phyloP scores from a whole-genome alignment of 35 echinoderm and acorn worm genomes.

The Stichopus chloronotus region DNA sequence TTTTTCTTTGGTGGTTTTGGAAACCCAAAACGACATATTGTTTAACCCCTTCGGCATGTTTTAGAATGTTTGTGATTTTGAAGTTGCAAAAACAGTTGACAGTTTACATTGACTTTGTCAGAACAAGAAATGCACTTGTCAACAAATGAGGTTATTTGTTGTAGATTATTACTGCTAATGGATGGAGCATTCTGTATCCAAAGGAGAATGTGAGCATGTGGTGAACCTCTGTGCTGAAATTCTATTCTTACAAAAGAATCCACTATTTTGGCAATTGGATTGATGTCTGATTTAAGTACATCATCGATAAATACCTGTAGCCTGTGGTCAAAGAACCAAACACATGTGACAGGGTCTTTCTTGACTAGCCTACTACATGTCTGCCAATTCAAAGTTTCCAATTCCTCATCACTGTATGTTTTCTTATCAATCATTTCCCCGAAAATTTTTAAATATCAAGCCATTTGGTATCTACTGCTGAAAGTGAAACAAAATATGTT shows the following conservation, averaged over 20 bases:
- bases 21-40: constrained; percentile 49
- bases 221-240: constrained; percentile 59
- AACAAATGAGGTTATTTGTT: constrained; percentile 27
- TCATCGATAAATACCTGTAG: constrained; percentile 39
- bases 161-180: background rate
- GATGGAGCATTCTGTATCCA: constrained; percentile 50
- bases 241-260: constrained; percentile 56
- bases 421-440: constrained; percentile 51
- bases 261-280: constrained; percentile 46
- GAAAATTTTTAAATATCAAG: constrained; percentile 42
- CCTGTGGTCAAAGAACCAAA: constrained; percentile 54
- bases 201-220: constrained; percentile 48
- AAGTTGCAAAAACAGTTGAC: background rate
- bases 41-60: constrained; percentile 31
- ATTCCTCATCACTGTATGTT: constrained; percentile 47
- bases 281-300: background rate
- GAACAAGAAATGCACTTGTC: constrained; percentile 58
- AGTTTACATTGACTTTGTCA: background rate
- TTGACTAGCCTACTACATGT: constrained; percentile 34
- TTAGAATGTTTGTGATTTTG: constrained; percentile 39
- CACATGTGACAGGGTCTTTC: constrained; percentile 66
- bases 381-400: constrained; percentile 51
- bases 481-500: constrained; percentile 52
- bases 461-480: constrained; percentile 64
- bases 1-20: constrained; percentile 40